phyloP scores from a whole-genome alignment of 1,140 invertebrate genomes.

The Halesus radiatus region DNA sequence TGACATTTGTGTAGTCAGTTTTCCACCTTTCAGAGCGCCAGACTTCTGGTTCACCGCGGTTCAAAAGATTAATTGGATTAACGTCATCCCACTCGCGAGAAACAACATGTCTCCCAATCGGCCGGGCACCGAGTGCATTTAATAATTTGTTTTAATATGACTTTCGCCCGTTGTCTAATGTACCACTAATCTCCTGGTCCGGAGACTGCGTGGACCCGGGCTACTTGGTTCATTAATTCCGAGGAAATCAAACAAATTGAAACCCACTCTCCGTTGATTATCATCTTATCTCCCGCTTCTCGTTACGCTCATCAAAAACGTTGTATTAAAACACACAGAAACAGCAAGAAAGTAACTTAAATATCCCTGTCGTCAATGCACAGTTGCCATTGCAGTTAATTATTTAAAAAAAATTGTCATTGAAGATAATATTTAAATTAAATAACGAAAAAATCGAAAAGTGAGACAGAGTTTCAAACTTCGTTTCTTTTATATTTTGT shows the following conservation, averaged over 20 bases:
- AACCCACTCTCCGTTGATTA: conserved; percentile 13
- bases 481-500: too few relatives aligned
- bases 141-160: conserved; percentile 17
- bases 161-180: conserved; percentile 29
- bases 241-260: conserved; percentile 42
- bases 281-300: not conserved
- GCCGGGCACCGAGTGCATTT: conserved; percentile 8
- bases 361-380: too few relatives aligned
- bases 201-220: not conserved
- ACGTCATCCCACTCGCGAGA: conserved; percentile 14
- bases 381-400: too few relatives aligned
- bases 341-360: too few relatives aligned
- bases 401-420: too few relatives aligned
- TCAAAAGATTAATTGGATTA: conserved; percentile 24
- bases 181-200: not conserved
- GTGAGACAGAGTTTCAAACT: too few relatives aligned
- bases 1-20: not conserved
- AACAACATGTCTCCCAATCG: not conserved
- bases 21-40: not conserved
- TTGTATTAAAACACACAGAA: too few relatives aligned
- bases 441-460: too few relatives aligned
- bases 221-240: conserved; percentile 14
- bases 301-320: not conserved
- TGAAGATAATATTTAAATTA: too few relatives aligned
- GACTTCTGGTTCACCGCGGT: not conserved